Evolutionary conservation across 2,113 vertebrate species (phyloP), one percentile per base, ranked within the genome.

Genomic region (Sprattus sprattus): DNA sequence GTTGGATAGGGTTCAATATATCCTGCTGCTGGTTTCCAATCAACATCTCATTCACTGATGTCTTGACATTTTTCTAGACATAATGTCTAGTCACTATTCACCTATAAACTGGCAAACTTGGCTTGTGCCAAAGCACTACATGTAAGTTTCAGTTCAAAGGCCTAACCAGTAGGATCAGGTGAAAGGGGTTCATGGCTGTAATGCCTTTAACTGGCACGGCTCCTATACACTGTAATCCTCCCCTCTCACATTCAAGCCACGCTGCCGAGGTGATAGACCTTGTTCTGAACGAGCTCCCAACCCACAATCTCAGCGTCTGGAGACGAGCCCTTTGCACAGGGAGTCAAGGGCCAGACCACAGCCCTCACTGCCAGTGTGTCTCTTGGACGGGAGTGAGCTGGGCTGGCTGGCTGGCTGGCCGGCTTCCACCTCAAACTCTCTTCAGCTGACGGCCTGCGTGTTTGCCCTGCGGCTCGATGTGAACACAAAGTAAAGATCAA

Each of bases 401-500:
- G 3, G 64, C 64, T 67, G 64, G 60, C 60, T n/a, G 60, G 8
- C 60, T n/a, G 39, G 39, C 39, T 39, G 39, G 39, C 39, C 39
- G 39, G 39, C 39, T 1, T 28, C 64, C 64, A 67, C 11, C n/a
- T 11, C 64, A 67, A 67, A 67, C 64, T 67, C 64, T 1, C 64
- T 28, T 4, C 64, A 28, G 57, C n/a, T 64, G 20, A n/a, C 22
- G 22, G 64, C n/a, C 2, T 39, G 71, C 0, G 71, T 39, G 28
- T 78, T 11, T 39, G 25, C 9, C n/a, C 8, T 67, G 28, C 45
- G 28, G 67, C 52, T 81, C 80, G 5, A 47, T 81, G 16, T 85
- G 57, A 82, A 84, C 83, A 85, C 86, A 88, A 78, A 83, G 78
- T 67, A 8, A 67, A 25, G 84, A 80, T 87, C 84, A 75, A 86